Conservation (phyloP, 2,113 vertebrate species). For the Pteruthius melanotis region DNA sequence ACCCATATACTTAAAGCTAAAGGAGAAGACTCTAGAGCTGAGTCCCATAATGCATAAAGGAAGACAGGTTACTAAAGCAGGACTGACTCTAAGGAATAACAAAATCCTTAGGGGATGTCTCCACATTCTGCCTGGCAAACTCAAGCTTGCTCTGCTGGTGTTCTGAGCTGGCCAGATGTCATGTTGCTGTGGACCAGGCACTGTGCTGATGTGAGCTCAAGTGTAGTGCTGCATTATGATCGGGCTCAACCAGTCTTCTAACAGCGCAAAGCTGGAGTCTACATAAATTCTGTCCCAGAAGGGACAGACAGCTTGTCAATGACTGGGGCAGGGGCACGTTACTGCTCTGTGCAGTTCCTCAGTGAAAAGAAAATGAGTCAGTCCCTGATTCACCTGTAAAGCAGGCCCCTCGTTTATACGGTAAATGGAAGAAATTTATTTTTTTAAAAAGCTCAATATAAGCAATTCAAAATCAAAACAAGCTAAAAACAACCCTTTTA, state of each 20-base stretch:
- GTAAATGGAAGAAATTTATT: background rate
- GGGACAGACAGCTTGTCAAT: background rate
- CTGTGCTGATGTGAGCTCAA: background rate
- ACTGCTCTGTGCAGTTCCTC: background rate
- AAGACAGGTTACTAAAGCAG: background rate
- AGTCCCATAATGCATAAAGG: background rate
- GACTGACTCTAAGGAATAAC: background rate
- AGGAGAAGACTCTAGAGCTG: background rate
- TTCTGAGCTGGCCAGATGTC: background rate
- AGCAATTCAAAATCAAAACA: background rate
- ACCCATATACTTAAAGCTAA: background rate
- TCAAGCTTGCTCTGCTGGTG: background rate
- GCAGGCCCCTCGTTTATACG: background rate
- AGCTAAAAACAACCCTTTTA: background rate
- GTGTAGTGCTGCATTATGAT: background rate
- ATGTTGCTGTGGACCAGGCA: background rate
- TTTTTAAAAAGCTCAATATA: background rate
- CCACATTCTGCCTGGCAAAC: background rate
- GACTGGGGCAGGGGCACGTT: background rate
- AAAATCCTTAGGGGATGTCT: background rate
- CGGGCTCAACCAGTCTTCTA: background rate
- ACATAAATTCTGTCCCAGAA: background rate
- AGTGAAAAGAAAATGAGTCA: background rate
- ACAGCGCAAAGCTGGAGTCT: background rate
- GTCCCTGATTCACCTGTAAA: background rate